Base-by-base conservation (phyloP, 2,113 vertebrate genomes). In the Panthera leo region DNA sequence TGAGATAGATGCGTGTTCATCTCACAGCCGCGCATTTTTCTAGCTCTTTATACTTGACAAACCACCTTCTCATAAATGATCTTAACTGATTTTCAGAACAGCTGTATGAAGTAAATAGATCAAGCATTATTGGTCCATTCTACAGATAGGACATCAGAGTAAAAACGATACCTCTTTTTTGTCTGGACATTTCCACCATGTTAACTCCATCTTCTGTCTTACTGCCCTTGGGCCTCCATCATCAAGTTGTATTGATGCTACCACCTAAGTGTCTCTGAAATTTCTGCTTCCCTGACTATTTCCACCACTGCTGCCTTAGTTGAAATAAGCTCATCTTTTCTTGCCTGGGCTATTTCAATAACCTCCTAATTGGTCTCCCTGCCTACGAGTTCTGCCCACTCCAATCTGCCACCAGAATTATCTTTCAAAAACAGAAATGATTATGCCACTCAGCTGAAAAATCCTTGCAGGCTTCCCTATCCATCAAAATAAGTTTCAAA, bases 331-430 rank as follows among this genome's bases (percentile, higher is more conserved):
- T 90, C 84, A 92, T 95, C 68, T 51, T 95, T 97, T 94, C 65
- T 95, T 95, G 87, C 91, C 94, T 95, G 75, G 97, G 75, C 84
- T 97, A 97, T 97, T 98, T 97, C 73, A 95, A 97, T 94, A 97
- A 91, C 42, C 90, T 96, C 84, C 87, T 97, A 98, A 98, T 97
- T 97, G 91, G 97, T 97, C 90, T 97, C 87, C 75, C 75, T 95
- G 90, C 92, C 94, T 92, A 97, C 94, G 97, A 95, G 83, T 90
- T 95, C 96, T 94, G 27, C 96, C 97, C 95, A 97, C 96, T 97
- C 95, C 97, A 97, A 97, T 98, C 97, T 97, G 97, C 96, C 90
- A 94, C 94, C 71, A 75, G 68, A 97, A 90, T 96, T 90, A 78
- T 97, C 68, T 97, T 97, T 93, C 96, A 97, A 89, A 97, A 98